Conservation (phyloP, 2,797 vertebrate species). For the Intellagama lesueurii region DNA sequence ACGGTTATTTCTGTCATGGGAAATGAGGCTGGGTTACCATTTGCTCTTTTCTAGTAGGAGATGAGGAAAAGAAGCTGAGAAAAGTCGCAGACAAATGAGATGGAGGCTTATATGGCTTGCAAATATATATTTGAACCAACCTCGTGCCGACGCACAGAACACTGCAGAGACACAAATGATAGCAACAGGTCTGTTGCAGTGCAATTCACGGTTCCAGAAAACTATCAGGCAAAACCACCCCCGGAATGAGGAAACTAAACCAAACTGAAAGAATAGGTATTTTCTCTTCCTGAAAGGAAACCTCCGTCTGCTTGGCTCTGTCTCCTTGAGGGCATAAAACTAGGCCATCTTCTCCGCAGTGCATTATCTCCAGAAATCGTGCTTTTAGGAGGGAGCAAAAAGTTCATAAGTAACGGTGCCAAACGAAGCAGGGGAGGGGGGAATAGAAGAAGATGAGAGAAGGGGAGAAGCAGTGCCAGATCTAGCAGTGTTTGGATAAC, state of each 20-base stretch:
- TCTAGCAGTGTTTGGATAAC: constrained; percentile 73
- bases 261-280: constrained; percentile 66
- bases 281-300: constrained; percentile 45
- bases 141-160: constrained; percentile 66
- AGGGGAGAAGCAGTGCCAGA: constrained; percentile 66
- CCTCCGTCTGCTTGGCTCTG: constrained; percentile 47
- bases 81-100: constrained; percentile 80
- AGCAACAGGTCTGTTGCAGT: constrained; percentile 51
- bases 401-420: constrained; percentile 74
- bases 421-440: constrained; percentile 46
- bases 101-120: constrained; percentile 63
- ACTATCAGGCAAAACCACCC: constrained; percentile 1
- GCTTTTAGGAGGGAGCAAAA: constrained; percentile 75
- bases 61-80: constrained; percentile 70
- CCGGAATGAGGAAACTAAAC: constrained; percentile 37
- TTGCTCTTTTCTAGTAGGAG: constrained; percentile 69
- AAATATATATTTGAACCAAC: constrained; percentile 61
- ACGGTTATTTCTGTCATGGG: neutral
- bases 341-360: constrained; percentile 66
- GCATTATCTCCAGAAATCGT: constrained; percentile 76
- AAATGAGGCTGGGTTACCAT: constrained; percentile 60
- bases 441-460: neutral
- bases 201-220: constrained; percentile 55
- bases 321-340: constrained; percentile 63
- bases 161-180: constrained; percentile 65